A percentile compares a stretch with the other conserved stretches of the same genome.
phyloP scores from a whole-genome alignment of 2,797 vertebrate genomes.

The Chaenodraco wilsoni region DNA sequence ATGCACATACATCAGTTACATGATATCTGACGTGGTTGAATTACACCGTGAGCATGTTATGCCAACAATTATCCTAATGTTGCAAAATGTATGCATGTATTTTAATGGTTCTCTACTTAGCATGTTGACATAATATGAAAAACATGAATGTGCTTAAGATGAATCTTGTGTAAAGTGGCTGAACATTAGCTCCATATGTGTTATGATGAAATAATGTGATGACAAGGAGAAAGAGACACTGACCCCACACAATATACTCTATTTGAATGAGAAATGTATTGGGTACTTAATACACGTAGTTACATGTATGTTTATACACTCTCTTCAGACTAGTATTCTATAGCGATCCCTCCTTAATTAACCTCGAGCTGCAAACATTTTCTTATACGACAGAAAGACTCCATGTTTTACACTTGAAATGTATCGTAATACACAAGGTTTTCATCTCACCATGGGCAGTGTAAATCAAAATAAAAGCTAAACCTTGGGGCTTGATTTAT shows the following conservation, averaged over 20 bases:
- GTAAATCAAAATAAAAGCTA: background rate
- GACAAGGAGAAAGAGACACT: background rate
- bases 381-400: constrained; percentile 1
- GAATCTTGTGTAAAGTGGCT: constrained; percentile 15
- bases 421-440: background rate
- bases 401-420: background rate
- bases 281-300: constrained; percentile 13
- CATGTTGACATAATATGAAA: constrained; percentile 11
- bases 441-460: background rate
- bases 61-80: constrained; percentile 31
- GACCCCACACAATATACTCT: background rate
- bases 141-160: constrained; percentile 33
- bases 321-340: background rate
- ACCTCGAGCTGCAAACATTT: background rate
- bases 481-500: background rate
- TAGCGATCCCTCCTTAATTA: background rate
- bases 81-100: constrained; percentile 6
- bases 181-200: too few relatives aligned
- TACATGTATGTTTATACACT: constrained; percentile 12
- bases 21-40: constrained; percentile 22
- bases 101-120: background rate
- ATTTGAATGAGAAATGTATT: constrained; percentile 25
- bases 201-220: constrained; percentile 2
- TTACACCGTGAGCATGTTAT: constrained; percentile 34
- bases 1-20: constrained; percentile 24